These are phyloP conservation scores for Rhinoderma darwinii DNA, from an alignment of 2,113 vertebrate species.

Conservation along the genomic window DNA sequence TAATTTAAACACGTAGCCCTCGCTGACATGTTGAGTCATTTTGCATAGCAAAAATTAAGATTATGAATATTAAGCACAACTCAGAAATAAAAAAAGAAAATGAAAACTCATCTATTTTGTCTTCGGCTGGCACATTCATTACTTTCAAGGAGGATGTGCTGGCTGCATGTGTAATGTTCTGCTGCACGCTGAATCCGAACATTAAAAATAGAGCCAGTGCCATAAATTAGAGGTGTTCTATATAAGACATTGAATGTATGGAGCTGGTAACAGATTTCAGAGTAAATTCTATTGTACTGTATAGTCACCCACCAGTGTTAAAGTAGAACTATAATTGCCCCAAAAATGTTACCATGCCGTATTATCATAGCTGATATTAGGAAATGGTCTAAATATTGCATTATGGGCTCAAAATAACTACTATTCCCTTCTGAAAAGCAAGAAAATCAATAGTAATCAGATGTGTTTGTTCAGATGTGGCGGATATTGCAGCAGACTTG, in stretches of 20 bases:
- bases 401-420: neutral
- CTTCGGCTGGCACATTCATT: slow-evolving; percentile 35
- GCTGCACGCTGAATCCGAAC: neutral
- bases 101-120: slow-evolving; percentile 42
- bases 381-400: neutral
- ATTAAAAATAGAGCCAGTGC: neutral
- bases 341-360: neutral
- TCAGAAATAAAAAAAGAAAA: slow-evolving; percentile 24
- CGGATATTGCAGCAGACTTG: too few species aligned
- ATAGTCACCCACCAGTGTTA: neutral
- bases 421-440: neutral
- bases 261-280: neutral
- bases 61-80: slow-evolving; percentile 49
- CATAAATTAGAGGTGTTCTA: neutral
- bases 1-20: slow-evolving; percentile 68
- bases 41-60: slow-evolving; percentile 36
- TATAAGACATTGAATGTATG: neutral
- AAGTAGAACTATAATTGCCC: neutral
- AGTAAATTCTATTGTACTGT: neutral
- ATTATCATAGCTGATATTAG: neutral
- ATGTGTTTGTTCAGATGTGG: too few species aligned
- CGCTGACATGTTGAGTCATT: slow-evolving; percentile 57
- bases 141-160: slow-evolving; percentile 29
- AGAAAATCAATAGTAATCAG: too few species aligned
- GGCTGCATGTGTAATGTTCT: slow-evolving; percentile 16